Percentiles rank a stretch among this genome's conserved stretches.
phyloP scores from a whole-genome alignment of 2,888 invertebrate genomes.

The Agrochola litura region DNA sequence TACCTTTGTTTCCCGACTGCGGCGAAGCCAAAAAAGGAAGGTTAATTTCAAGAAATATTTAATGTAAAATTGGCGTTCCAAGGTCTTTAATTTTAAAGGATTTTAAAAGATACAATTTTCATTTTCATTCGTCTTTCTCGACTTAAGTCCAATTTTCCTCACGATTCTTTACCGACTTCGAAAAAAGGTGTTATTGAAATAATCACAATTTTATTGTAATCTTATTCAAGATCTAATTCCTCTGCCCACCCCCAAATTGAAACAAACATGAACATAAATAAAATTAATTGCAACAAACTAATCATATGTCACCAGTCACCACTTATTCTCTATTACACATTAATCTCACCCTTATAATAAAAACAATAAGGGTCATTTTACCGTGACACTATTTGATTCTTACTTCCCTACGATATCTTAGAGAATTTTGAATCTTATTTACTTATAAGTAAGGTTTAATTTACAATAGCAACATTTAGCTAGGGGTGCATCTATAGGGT shows the following conservation, averaged over 20 bases:
- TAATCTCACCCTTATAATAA: not conserved
- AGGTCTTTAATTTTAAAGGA: not conserved
- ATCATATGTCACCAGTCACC: conserved; percentile 40
- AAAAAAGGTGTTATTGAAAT: not conserved
- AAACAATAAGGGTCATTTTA: conserved; percentile 6
- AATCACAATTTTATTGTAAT: not conserved
- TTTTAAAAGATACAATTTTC: not conserved
- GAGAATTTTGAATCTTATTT: not conserved
- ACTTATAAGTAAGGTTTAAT: not conserved
- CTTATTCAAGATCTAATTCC: conserved; percentile 24
- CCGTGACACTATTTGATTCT: not conserved
- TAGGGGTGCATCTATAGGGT: conserved; percentile 26
- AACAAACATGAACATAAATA: conserved; percentile 48
- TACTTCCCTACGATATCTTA: not conserved
- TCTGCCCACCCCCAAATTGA: conserved; percentile 42
- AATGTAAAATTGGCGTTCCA: not conserved
- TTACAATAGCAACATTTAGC: not conserved
- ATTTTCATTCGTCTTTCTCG: not conserved
- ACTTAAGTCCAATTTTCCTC: not conserved
- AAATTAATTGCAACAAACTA: conserved; percentile 35
- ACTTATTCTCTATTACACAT: not conserved
- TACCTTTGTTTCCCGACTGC: no score
- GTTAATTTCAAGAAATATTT: no score
- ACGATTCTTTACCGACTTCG: not conserved
- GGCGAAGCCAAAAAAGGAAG: no score